Evolutionary conservation across 2,797 vertebrate genomes (phyloP).

Genomic region (Muraenolepis orangiensis): DNA sequence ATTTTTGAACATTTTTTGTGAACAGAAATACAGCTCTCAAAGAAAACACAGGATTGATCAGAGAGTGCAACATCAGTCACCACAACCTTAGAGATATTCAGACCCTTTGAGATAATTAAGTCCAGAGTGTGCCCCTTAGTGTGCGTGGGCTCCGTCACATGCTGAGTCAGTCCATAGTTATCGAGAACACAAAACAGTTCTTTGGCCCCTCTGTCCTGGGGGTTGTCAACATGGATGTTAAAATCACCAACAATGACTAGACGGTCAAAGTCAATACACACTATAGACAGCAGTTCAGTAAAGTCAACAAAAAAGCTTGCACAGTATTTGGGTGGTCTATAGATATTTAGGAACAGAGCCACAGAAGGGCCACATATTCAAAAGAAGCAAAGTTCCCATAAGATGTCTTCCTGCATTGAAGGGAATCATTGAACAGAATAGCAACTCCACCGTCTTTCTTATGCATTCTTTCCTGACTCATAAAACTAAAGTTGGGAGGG

Average conservation of each 20-base stretch:
- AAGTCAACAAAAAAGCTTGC: not conserved
- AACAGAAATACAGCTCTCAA: no score
- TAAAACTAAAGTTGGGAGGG: not conserved
- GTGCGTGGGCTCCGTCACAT: not conserved
- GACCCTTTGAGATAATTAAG: not conserved
- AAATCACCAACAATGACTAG: no score
- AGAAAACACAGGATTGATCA: not conserved
- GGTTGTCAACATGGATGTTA: no score
- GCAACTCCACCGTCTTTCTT: not conserved
- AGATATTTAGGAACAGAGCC: not conserved
- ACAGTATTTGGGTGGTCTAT: not conserved
- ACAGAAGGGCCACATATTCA: not conserved
- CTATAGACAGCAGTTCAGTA: not conserved
- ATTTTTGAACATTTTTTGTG: no score
- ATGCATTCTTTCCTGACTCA: not conserved
- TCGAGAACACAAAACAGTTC: not conserved
- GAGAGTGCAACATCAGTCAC: not conserved
- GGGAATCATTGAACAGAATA: not conserved
- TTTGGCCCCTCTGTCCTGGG: no score
- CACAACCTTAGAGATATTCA: not conserved
- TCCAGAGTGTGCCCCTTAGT: not conserved
- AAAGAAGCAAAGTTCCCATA: not conserved
- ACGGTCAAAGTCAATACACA: not conserved
- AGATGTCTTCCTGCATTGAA: not conserved
- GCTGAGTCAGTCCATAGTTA: not conserved